Conservation (phyloP, 2,113 vertebrate species). For the Copsychus sechellarum region DNA sequence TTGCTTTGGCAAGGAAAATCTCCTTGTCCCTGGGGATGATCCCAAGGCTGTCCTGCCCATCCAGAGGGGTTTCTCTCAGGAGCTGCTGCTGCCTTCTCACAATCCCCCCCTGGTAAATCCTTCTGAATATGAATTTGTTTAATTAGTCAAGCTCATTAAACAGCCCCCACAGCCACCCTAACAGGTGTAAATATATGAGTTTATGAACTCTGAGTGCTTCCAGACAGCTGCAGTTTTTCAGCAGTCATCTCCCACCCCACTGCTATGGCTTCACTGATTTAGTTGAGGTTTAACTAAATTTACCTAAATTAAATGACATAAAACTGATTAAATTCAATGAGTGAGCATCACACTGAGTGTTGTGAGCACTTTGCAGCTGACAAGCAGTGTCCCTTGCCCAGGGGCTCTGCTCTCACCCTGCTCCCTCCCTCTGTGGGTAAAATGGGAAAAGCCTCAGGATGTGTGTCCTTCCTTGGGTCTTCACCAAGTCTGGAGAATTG, state of each 20-base stretch:
- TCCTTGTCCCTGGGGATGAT: neutral
- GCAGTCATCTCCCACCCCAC: neutral
- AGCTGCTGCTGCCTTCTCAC: neutral
- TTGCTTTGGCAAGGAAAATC: neutral
- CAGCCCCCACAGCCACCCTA: neutral
- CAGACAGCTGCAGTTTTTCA: neutral
- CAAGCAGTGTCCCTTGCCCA: accelerated
- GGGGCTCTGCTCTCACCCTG: neutral
- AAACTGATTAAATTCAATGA: neutral
- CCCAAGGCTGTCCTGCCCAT: neutral
- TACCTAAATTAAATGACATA: neutral
- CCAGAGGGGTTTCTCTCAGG: neutral
- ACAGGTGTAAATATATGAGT: neutral
- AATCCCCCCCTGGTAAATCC: too few relatives aligned
- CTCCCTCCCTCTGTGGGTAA: neutral
- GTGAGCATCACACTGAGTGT: neutral
- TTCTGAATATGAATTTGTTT: neutral
- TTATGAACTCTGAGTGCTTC: neutral
- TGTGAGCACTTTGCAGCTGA: neutral
- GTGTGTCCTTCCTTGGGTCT: neutral
- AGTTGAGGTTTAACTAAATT: neutral
- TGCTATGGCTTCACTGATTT: neutral
- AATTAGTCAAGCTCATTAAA: neutral
- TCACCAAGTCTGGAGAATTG: neutral
- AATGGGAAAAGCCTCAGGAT: neutral